Evolutionary conservation across 1,140 invertebrate species (phyloP), one percentile per base, ranked within the genome.

Genomic region (Daktulosphaira vitifoliae): DNA sequence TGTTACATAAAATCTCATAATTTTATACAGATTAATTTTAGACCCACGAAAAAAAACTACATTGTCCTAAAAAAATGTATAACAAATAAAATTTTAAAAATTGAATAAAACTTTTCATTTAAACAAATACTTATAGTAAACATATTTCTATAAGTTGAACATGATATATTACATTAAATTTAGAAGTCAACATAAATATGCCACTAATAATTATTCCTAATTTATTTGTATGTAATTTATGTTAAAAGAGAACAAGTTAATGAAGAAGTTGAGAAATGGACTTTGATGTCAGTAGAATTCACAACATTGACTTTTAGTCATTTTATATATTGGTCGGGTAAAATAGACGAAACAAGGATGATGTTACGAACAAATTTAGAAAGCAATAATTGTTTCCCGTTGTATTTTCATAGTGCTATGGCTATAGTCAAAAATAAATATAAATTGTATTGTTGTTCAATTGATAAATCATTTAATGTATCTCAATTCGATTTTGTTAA

Each of bases 281-380:
- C 83, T 59, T 85, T 90, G 70, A 74, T 89, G 38, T 78, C 76
- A 16, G 85, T 92, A 76, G 84, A 90, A 69, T 89, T 88, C 71
- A 78, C 79, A 1, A 82, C 80, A 66, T 72, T 85, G n/a, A 78
- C 81, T n/a, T 82, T 87, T 67, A 87, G 87, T 70, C 77, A 82
- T 66, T 78, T 88, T 16, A 76, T 87, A 2, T 88, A 87, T 72
- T 92, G 89, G 89, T 85, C 81, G 46, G 88, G 87, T 8, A 81
- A 82, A 54, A 79, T 90, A 39, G 89, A 91, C 46, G 82, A 90
- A 52, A 80, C 84, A 22, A 74, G 77, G 25, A 79, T 92, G 75
- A 72, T 85, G 11, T 73, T 89, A 4, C 80, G 85, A 46, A 83
- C 83, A 48, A 62, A n/a, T 8, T 46, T 20, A 48, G 42, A 48